Evolutionary conservation across 2,888 invertebrate genomes (phyloP).

Genomic region (Drosophila anomalata): DNA sequence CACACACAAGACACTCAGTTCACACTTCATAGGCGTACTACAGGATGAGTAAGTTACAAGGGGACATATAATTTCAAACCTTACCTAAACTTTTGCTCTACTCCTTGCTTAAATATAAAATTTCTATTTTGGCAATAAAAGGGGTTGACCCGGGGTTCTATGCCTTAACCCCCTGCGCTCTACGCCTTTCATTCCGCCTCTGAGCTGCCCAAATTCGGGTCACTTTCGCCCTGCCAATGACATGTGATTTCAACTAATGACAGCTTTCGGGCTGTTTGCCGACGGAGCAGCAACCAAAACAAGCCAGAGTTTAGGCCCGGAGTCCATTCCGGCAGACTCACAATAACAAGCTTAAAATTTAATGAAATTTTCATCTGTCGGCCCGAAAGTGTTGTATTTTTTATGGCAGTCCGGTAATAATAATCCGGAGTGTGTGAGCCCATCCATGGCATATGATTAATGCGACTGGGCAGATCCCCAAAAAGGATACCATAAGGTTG

Average conservation of each 20-base stretch:
- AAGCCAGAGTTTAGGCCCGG: background rate
- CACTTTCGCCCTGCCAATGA: conserved; percentile 69
- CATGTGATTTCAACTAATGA: conserved; percentile 79
- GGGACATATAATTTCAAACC: background rate
- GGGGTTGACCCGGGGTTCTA: background rate
- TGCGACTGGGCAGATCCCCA: conserved; percentile 40
- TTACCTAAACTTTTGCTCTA: background rate
- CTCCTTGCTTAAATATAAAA: conserved; percentile 1
- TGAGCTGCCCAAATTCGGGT: conserved; percentile 41
- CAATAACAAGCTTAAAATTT: conserved; percentile 55
- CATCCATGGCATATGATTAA: conserved; percentile 70
- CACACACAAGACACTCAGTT: background rate
- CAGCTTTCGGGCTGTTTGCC: conserved; percentile 57
- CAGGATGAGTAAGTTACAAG: background rate
- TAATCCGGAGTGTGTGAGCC: conserved; percentile 29
- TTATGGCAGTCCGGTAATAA: conserved; percentile 8
- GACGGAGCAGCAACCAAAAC: conserved; percentile 34
- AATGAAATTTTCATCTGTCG: conserved; percentile 64
- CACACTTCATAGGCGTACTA: conserved; percentile 26
- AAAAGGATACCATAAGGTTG: conserved; percentile 5
- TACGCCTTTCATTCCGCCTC: conserved; percentile 21
- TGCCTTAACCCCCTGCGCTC: background rate
- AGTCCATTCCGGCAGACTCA: conserved; percentile 16
- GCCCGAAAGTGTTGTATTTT: conserved; percentile 23
- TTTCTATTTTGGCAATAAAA: conserved; percentile 4